These are phyloP conservation scores for Alosa sapidissima DNA, from an alignment of 2,797 vertebrate species.

Conservation along the genomic window DNA sequence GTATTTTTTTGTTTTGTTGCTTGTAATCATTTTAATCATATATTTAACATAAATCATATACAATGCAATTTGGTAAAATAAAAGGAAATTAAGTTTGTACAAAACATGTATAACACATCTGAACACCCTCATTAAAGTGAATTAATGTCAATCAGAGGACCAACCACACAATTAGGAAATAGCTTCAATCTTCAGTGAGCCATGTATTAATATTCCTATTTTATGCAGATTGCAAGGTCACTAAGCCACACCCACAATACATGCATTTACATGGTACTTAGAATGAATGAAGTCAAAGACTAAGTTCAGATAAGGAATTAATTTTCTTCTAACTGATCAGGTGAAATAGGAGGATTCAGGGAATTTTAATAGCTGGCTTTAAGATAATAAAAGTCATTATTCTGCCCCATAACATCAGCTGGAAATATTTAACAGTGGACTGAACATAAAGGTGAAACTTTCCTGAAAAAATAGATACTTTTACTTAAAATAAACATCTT, in stretches of 20 bases:
- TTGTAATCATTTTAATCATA: background rate
- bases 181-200: background rate
- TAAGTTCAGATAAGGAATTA: background rate
- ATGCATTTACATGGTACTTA: conserved; percentile 2
- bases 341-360: background rate
- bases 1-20: background rate
- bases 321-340: background rate
- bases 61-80: background rate
- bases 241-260: background rate
- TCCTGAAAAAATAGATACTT: background rate
- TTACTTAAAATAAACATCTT: background rate
- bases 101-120: background rate
- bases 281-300: background rate
- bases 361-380: background rate
- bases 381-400: background rate
- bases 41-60: background rate
- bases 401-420: background rate
- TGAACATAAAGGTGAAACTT: background rate
- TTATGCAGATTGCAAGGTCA: conserved; percentile 4
- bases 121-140: background rate
- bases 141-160: background rate
- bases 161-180: background rate
- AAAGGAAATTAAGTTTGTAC: background rate
- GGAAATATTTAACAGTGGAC: background rate
- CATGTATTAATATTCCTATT: background rate